Conservation (phyloP, 1,140 invertebrate species). For the Teleopsis dalmanni region DNA sequence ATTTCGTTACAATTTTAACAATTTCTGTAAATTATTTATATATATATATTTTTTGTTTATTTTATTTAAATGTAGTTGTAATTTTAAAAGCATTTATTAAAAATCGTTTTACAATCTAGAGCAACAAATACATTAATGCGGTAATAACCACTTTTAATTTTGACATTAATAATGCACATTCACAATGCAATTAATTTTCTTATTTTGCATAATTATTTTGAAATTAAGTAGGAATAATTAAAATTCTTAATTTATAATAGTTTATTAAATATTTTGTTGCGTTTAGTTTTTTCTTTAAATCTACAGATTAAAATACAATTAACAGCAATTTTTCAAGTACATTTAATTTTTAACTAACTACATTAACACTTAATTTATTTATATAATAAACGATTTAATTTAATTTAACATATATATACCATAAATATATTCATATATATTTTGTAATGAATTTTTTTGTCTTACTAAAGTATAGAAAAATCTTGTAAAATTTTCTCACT, state of each 20-base stretch:
- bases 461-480: neutral
- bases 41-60: neutral
- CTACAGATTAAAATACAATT: no score
- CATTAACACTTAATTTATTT: neutral
- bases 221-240: neutral
- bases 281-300: neutral
- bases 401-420: neutral
- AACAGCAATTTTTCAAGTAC: no score
- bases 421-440: neutral
- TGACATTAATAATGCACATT: neutral
- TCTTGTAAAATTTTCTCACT: no score
- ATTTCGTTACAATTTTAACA: no score
- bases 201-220: neutral
- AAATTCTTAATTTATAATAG: neutral
- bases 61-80: neutral
- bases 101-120: neutral
- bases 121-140: no score
- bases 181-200: neutral
- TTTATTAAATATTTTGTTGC: neutral
- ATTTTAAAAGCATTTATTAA: neutral
- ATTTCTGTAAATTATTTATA: no score
- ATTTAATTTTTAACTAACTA: no score
- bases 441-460: neutral
- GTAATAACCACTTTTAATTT: no score
- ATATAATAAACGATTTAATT: neutral